Evolutionary conservation across 2,888 invertebrate genomes (phyloP).

Genomic region (Rhimphoctona megacephalus): DNA sequence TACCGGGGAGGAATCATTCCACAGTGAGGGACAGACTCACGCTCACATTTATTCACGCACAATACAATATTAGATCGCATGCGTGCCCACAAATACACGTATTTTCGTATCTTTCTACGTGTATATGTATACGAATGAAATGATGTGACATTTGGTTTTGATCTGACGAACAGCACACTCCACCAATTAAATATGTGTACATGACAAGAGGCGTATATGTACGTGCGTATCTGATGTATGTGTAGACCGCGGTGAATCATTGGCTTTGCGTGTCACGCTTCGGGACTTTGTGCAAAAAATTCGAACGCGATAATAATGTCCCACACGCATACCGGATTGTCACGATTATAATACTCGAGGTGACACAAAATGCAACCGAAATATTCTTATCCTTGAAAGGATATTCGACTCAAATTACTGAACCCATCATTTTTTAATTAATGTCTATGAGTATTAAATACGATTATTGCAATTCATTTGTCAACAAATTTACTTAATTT

Average conservation of each 20-base stretch:
- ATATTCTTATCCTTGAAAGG: not conserved
- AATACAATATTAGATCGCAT: constrained; percentile 8
- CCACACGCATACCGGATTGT: constrained; percentile 12
- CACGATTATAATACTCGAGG: not conserved
- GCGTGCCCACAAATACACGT: constrained; percentile 5
- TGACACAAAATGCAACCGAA: not conserved
- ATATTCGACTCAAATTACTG: not conserved
- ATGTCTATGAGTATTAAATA: not conserved
- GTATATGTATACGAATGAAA: not conserved
- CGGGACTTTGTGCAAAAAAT: constrained; percentile 33
- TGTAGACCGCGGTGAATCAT: constrained; percentile 50
- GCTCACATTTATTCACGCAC: constrained; percentile 19
- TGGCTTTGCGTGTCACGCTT: constrained; percentile 55
- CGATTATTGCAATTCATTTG: no score
- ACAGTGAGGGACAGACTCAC: constrained; percentile 42
- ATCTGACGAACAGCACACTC: constrained; percentile 32
- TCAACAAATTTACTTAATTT: no score
- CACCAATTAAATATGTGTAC: constrained; percentile 47
- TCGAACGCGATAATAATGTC: constrained; percentile 48
- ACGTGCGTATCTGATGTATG: not conserved
- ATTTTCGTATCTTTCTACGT: not conserved
- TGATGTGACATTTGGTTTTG: constrained; percentile 49
- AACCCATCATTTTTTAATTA: not conserved
- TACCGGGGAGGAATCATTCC: constrained; percentile 42
- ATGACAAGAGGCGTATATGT: constrained; percentile 9